Conservation (phyloP, 2,888 invertebrate genomes). For the Tolmerus cingulatus region DNA sequence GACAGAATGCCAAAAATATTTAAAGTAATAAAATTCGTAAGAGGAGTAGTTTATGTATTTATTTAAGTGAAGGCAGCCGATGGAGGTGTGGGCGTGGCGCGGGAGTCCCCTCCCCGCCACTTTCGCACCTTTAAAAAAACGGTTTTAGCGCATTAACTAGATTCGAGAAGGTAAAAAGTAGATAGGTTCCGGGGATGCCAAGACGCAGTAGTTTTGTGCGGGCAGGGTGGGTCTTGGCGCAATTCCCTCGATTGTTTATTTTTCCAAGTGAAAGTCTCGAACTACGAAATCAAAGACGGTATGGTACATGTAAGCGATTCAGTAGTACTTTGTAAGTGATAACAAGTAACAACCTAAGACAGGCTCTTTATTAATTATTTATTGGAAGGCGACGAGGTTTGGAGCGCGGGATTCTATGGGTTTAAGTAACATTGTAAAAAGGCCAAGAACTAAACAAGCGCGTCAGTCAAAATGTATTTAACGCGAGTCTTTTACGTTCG, state of each 20-base stretch:
- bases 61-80: conserved; percentile 14
- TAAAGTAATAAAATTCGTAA: conserved; percentile 17
- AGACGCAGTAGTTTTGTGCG: neutral
- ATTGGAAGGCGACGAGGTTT: neutral
- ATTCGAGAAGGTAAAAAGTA: neutral
- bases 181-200: neutral
- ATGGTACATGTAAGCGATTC: conserved; percentile 17
- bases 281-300: conserved; percentile 6
- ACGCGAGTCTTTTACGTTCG: conserved; percentile 20
- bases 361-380: conserved; percentile 5
- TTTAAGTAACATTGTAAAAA: conserved; percentile 1
- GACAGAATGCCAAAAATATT: conserved; percentile 38
- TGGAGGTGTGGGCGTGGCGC: neutral
- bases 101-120: neutral
- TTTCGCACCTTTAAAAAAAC: neutral
- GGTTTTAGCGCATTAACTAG: neutral
- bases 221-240: neutral
- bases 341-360: conserved; percentile 10
- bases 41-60: conserved; percentile 19
- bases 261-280: neutral
- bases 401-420: neutral
- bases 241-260: neutral
- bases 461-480: conserved; percentile 34
- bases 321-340: conserved; percentile 18
- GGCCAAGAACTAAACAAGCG: conserved; percentile 2